Evolutionary conservation across 2,113 vertebrate genomes (phyloP).

Genomic region (Callipepla squamata): DNA sequence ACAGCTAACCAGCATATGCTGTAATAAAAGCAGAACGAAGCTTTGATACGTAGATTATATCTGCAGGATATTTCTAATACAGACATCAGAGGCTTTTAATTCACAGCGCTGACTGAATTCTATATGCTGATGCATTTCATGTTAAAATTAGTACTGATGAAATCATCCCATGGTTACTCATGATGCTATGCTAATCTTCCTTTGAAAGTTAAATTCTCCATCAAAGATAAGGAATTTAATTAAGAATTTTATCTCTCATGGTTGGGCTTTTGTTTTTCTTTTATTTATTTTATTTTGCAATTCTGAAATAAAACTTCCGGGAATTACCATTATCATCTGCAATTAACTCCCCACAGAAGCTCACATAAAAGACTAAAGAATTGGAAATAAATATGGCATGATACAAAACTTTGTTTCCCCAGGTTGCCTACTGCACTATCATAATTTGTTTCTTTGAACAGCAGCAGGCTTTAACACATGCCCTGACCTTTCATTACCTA

Average conservation of each 20-base stretch:
- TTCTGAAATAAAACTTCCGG: constrained; percentile 47
- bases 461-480: background rate
- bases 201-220: constrained; percentile 72
- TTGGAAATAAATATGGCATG: constrained; percentile 11
- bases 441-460: background rate
- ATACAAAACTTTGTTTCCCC: background rate
- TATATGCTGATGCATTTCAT: constrained; percentile 65
- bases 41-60: constrained; percentile 75
- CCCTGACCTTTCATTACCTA: background rate
- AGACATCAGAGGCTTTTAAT: constrained; percentile 75
- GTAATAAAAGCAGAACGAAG: constrained; percentile 60
- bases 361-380: constrained; percentile 18
- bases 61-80: constrained; percentile 67
- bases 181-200: constrained; percentile 65
- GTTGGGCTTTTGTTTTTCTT: background rate
- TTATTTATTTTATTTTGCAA: background rate
- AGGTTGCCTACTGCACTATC: background rate
- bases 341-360: constrained; percentile 35
- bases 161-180: constrained; percentile 70
- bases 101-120: constrained; percentile 66
- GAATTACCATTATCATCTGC: constrained; percentile 32
- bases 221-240: constrained; percentile 77
- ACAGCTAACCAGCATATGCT: constrained; percentile 38
- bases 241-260: constrained; percentile 71
- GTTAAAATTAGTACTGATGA: constrained; percentile 74